Conservation (phyloP, 2,888 invertebrate genomes). For the Rhagonycha lutea region DNA sequence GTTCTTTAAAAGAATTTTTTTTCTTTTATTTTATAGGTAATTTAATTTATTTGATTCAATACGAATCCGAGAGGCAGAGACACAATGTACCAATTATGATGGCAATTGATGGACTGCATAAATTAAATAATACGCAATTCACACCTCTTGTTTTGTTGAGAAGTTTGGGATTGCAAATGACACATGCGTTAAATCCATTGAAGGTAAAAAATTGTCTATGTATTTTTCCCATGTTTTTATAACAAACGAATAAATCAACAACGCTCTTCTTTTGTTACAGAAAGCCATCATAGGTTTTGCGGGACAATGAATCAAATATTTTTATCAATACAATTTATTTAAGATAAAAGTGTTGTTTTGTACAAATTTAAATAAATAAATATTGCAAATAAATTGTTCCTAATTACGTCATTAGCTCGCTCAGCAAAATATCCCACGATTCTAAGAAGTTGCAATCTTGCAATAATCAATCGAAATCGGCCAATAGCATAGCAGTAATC, state of each 20-base stretch:
- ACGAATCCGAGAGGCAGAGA: conserved; percentile 82
- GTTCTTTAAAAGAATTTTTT: background rate
- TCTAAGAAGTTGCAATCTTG: background rate
- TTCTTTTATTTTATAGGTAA: background rate
- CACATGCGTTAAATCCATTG: conserved; percentile 73
- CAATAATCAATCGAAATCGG: too few species aligned
- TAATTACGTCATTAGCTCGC: background rate
- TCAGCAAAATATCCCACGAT: too few species aligned
- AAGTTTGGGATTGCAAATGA: conserved; percentile 80
- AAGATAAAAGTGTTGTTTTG: background rate
- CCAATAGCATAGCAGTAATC: background rate
- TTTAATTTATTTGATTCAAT: conserved; percentile 71
- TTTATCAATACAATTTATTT: background rate
- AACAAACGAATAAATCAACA: background rate
- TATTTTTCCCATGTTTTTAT: background rate
- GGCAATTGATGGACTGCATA: conserved; percentile 83
- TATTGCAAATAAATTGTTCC: background rate
- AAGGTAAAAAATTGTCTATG: conserved; percentile 61
- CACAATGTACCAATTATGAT: conserved; percentile 89
- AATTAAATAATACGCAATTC: conserved; percentile 76
- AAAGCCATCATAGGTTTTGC: conserved; percentile 61
- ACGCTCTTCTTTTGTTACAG: conserved; percentile 53
- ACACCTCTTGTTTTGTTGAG: conserved; percentile 78
- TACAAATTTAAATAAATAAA: background rate
- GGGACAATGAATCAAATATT: conserved; percentile 41